phyloP scores from a whole-genome alignment of 2,888 invertebrate genomes.

The Cephus pygmeus region DNA sequence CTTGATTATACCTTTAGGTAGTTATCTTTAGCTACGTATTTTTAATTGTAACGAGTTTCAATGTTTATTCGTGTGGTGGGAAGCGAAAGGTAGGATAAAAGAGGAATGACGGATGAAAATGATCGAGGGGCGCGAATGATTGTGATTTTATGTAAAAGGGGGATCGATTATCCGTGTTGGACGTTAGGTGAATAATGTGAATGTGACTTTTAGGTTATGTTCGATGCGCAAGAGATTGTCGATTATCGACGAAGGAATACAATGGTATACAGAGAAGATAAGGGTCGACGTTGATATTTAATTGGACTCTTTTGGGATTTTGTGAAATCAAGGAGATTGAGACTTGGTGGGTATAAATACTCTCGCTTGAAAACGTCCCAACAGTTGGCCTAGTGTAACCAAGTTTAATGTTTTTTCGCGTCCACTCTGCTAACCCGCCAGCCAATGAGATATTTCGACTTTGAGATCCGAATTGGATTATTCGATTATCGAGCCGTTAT shows the following conservation, averaged over 20 bases:
- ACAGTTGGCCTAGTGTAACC: constrained; percentile 60
- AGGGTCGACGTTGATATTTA: background rate
- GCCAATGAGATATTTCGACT: too few relatives aligned
- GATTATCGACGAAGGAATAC: background rate
- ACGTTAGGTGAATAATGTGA: too few relatives aligned
- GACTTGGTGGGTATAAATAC: constrained; percentile 20
- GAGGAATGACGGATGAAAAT: background rate
- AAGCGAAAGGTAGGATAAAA: background rate
- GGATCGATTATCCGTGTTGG: background rate
- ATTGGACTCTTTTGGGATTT: background rate
- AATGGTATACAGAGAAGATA: background rate
- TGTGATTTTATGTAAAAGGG: background rate
- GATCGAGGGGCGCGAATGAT: background rate
- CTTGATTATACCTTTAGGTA: background rate
- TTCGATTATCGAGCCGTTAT: constrained; percentile 48
- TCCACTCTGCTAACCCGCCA: too few relatives aligned
- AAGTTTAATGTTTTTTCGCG: constrained; percentile 54
- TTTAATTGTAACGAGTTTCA: background rate
- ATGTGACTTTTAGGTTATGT: too few relatives aligned
- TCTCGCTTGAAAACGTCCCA: constrained; percentile 45
- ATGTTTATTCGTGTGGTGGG: background rate
- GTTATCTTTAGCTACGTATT: background rate
- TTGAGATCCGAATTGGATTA: constrained; percentile 41
- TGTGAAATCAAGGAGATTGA: background rate
- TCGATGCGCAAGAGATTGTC: too few relatives aligned